These are phyloP conservation scores for Threskiornis aethiopicus DNA, from an alignment of 2,797 vertebrate genomes.

Conservation along the genomic window DNA sequence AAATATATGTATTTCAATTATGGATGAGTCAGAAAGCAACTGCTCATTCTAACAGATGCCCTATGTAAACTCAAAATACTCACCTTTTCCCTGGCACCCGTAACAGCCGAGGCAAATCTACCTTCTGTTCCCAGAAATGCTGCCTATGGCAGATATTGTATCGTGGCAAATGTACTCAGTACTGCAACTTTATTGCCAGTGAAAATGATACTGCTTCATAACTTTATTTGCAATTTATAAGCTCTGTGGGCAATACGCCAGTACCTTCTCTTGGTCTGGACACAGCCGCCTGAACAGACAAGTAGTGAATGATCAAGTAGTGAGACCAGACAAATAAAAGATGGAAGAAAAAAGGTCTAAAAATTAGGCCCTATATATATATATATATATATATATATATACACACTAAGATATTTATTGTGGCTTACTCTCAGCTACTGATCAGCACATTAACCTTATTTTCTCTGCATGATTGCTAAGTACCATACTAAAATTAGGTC, in stretches of 20 bases:
- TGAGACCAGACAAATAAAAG: constrained; percentile 1
- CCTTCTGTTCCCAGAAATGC: neutral
- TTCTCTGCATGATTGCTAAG: constrained; percentile 56
- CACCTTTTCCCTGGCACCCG: neutral
- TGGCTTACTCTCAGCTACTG: constrained; percentile 42
- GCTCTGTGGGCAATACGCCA: neutral
- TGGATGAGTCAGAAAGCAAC: neutral
- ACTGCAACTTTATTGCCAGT: neutral
- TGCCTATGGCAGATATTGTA: neutral
- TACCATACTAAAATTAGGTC: constrained; percentile 76
- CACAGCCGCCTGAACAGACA: neutral
- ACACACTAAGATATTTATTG: constrained; percentile 8
- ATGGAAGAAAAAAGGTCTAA: neutral
- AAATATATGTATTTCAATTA: neutral
- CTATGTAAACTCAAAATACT: neutral
- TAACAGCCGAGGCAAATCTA: neutral
- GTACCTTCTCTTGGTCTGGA: neutral
- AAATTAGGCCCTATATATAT: neutral
- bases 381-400: neutral
- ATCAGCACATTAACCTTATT: constrained; percentile 75
- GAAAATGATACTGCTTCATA: neutral
- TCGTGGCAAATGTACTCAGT: neutral
- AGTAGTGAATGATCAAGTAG: neutral
- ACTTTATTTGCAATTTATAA: neutral
- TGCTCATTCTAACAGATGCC: neutral